Evolutionary conservation across 2,888 invertebrate genomes (phyloP), one percentile per base, ranked within the genome.

Genomic region (Melipona beecheii): DNA sequence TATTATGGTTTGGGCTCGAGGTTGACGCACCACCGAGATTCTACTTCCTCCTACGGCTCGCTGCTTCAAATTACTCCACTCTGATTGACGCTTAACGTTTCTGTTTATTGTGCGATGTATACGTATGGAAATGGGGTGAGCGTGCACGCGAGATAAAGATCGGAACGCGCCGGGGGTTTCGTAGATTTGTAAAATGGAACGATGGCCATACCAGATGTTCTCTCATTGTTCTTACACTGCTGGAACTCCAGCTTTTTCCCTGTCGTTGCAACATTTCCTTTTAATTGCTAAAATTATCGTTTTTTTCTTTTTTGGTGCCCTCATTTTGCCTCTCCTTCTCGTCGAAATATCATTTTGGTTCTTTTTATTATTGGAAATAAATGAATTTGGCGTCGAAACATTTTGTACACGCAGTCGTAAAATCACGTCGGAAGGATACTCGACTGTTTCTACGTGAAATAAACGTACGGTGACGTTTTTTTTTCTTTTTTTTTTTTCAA

Each of bases 1-100:
- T 83, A 87, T 91, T 89, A 90, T 75, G 81, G 81, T 19, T 11
- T 21, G 21, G 52, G 24, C 31, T 58, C 56, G 54, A 31, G 66
- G 75, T 81, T 68, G 64, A 77, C 82, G 72, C 36, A 64, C 71
- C 72, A 58, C 64, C 31, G 70, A 54, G 78, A 72, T 72, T 64
- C 69, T 64, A 62, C 66, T 70, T 73, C 72, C 58, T 72, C 50
- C 19, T 64, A n/a, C 71, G 76, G 62, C 15, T 50, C 43, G 70
- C 36, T 58, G 24, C n/a, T 27, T 49, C 24, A 49, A 50, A 31
- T 52, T 31, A 62, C 58, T 58, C 56, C 58, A 43, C 49, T 24
- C 65, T 66, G 75, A 71, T 74, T 75, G 71, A 71, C 75, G 71
- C 49, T 81, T 58, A 52, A 78, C 62, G 31, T 50, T 27, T 64